Evolutionary conservation across 2,888 invertebrate species (phyloP).

Genomic region (Aphelenchoides bicaudatus): DNA sequence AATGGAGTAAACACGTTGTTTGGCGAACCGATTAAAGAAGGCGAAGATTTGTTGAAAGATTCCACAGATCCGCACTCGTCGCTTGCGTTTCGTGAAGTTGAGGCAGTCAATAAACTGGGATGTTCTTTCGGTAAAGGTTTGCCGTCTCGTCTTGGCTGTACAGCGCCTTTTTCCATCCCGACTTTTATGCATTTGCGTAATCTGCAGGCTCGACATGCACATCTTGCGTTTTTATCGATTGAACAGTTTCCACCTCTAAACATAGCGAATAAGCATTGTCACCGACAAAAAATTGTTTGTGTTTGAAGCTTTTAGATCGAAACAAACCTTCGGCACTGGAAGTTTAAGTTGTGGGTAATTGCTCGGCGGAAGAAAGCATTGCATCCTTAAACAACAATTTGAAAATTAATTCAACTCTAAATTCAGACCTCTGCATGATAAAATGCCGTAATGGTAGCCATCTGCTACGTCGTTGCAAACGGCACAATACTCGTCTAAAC

Average conservation of each 20-base stretch:
- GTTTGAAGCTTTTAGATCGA: too few species aligned
- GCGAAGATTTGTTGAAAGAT: constrained; percentile 13
- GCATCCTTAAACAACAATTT: constrained; percentile 28
- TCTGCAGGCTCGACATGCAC: constrained; percentile 55
- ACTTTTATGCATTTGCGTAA: constrained; percentile 45
- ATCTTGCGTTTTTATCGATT: constrained; percentile 58
- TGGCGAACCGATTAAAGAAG: constrained; percentile 16
- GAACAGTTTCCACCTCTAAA: constrained; percentile 48
- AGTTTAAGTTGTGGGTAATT: constrained; percentile 52
- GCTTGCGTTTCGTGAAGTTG: constrained; percentile 1
- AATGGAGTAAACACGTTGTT: constrained; percentile 14
- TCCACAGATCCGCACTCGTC: constrained; percentile 19
- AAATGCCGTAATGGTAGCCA: constrained; percentile 62
- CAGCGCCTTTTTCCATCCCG: constrained; percentile 46
- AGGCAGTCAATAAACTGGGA: constrained; percentile 15
- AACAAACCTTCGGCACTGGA: constrained; percentile 42
- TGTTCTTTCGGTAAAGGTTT: constrained; percentile 17
- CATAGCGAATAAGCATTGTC: background rate
- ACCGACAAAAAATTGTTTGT: background rate
- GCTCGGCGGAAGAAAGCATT: constrained; percentile 58
- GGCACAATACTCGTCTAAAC: constrained; percentile 60
- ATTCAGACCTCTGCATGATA: constrained; percentile 49
- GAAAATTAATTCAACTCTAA: background rate
- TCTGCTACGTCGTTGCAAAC: constrained; percentile 64
- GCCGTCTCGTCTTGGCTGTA: background rate